phyloP scores from a whole-genome alignment of 35 echinoderm and acorn worm species.

The Amphiura filiformis region DNA sequence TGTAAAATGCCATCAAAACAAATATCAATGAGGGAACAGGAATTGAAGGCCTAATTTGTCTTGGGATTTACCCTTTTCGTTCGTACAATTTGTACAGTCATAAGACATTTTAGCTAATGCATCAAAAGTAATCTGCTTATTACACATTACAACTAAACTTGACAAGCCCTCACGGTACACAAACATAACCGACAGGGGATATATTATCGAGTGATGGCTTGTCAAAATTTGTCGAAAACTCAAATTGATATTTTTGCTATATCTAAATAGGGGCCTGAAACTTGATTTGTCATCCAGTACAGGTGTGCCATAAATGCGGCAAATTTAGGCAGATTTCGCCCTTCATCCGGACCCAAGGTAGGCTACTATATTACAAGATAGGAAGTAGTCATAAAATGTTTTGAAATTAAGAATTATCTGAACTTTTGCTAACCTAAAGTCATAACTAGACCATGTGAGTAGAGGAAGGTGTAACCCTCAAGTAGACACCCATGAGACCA shows the following conservation, averaged over 20 bases:
- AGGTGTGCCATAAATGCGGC: too few species aligned
- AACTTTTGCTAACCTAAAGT: neutral
- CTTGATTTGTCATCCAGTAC: neutral
- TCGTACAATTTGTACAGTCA: neutral
- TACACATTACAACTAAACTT: constrained; percentile 1
- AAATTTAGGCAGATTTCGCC: too few species aligned
- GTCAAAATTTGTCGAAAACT: neutral
- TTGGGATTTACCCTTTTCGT: neutral
- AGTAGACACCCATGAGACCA: neutral
- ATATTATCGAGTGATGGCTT: neutral
- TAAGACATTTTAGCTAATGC: neutral
- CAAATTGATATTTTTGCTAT: constrained; percentile 2
- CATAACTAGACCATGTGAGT: constrained; percentile 9
- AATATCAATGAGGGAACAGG: neutral
- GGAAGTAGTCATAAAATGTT: neutral
- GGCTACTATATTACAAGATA: neutral
- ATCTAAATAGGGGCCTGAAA: neutral
- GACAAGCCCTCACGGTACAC: neutral
- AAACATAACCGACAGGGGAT: neutral
- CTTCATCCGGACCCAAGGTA: too few species aligned
- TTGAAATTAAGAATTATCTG: neutral
- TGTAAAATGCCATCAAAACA: neutral
- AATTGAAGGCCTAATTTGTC: neutral
- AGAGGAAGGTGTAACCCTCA: neutral
- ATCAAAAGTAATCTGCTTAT: neutral